These are phyloP conservation scores for Somateria mollissima DNA, from an alignment of 2,797 vertebrate species.

Conservation along the genomic window DNA sequence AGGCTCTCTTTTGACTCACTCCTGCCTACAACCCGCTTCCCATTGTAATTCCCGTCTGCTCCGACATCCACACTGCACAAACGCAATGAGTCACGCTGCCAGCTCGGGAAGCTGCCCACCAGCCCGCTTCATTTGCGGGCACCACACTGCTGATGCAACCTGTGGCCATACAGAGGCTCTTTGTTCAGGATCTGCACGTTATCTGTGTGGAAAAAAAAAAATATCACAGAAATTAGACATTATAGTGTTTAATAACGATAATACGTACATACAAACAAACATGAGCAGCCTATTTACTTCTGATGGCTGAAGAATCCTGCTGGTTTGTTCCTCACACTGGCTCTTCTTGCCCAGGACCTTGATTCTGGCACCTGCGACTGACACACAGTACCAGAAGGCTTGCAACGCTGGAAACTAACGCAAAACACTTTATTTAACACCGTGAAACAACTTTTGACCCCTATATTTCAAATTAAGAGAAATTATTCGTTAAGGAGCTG, in stretches of 20 bases:
- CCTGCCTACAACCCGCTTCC: neutral
- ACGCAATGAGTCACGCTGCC: fast-evolving
- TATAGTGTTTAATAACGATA: neutral
- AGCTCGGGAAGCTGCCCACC: neutral
- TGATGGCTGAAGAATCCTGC: neutral
- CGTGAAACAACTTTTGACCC: neutral
- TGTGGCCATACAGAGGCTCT: neutral
- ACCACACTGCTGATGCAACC: neutral
- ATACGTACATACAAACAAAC: neutral
- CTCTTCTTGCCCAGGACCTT: neutral
- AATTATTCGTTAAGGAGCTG: neutral
- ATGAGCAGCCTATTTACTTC: fast-evolving
- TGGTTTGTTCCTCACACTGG: neutral
- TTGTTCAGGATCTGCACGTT: neutral
- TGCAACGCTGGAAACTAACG: neutral
- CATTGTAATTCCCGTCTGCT: neutral
- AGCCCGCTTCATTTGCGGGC: neutral
- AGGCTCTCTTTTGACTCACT: neutral
- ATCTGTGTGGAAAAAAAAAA: neutral
- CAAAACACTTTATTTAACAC: fast-evolving
- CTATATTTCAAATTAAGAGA: too few species aligned
- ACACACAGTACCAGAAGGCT: neutral
- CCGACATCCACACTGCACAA: neutral
- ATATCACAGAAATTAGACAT: neutral
- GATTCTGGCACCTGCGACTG: neutral